phyloP scores from a whole-genome alignment of 2,888 invertebrate species.

The Tetranychus truncatus region DNA sequence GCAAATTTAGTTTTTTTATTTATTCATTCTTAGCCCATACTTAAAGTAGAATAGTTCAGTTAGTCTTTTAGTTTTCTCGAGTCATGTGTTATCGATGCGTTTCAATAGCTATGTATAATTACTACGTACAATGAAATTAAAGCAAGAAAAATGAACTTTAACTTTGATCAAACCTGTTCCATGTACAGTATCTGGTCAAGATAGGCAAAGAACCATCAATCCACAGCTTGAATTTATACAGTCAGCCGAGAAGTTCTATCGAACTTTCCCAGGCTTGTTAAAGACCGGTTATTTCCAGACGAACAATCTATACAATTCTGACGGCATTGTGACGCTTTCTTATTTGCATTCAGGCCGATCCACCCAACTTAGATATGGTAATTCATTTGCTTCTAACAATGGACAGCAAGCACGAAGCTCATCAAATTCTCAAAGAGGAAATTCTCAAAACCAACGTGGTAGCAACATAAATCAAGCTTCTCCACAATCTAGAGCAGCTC shows the following conservation, averaged over 20 bases:
- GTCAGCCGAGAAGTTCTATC: not conserved
- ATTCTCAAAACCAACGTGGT: too few species aligned
- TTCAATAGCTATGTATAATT: too few species aligned
- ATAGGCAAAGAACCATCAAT: not conserved
- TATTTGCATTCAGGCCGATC: slow-evolving; percentile 6
- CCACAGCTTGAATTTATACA: slow-evolving; percentile 4
- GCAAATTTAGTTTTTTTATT: too few species aligned
- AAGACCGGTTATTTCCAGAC: slow-evolving; percentile 10
- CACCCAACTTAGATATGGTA: not conserved
- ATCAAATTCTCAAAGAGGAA: not conserved
- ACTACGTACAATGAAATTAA: not conserved
- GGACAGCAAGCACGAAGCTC: not conserved
- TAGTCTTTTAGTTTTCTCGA: too few species aligned
- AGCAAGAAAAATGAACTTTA: not conserved
- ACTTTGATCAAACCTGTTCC: not conserved
- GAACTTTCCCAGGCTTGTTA: not conserved
- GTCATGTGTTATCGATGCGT: too few species aligned
- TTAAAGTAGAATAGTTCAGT: too few species aligned
- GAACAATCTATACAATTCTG: not conserved
- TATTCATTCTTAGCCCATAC: too few species aligned
- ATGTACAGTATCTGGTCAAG: not conserved
- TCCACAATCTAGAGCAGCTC: too few species aligned
- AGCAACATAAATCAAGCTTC: too few species aligned
- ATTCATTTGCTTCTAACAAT: not conserved
- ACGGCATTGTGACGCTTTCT: not conserved